A percentile compares a stretch with the other conserved stretches of the same genome.
These are phyloP conservation scores for Podarcis cretensis DNA, from an alignment of 2,113 vertebrate species.

Conservation along the genomic window DNA sequence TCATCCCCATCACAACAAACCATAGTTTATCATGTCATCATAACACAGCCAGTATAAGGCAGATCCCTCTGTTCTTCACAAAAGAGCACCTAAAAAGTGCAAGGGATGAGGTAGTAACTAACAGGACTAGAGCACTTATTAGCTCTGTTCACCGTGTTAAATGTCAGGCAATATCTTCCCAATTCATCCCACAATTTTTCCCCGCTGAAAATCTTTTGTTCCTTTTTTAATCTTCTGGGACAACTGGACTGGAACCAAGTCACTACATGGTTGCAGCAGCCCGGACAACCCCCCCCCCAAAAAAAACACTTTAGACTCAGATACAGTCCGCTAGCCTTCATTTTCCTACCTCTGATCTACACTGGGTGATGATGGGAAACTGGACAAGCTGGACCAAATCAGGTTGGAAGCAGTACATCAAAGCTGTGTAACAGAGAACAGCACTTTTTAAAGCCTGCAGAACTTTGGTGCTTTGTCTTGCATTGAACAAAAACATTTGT, in stretches of 20 bases:
- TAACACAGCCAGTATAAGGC: neutral
- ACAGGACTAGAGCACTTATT: neutral
- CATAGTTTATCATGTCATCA: neutral
- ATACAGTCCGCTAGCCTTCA: neutral
- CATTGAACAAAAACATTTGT: neutral
- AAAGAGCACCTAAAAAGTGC: neutral
- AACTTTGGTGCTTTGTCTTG: neutral
- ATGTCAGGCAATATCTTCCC: neutral
- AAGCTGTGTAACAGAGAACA: neutral
- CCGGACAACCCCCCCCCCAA: too few relatives aligned
- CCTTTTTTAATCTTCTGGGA: too few relatives aligned
- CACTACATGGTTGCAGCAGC: neutral
- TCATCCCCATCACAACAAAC: neutral
- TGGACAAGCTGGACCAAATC: neutral
- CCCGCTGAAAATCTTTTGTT: neutral
- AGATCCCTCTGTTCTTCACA: neutral
- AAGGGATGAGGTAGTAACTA: neutral
- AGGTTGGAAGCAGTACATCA: neutral
- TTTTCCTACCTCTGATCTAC: neutral
- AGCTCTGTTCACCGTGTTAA: neutral
- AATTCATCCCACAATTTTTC: too few relatives aligned
- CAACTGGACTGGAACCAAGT: neutral
- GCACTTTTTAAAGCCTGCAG: neutral
- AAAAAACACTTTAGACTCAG: neutral
- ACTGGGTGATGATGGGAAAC: neutral